Conservation (phyloP, 2,113 vertebrate species). For the Oncorhynchus keta region DNA sequence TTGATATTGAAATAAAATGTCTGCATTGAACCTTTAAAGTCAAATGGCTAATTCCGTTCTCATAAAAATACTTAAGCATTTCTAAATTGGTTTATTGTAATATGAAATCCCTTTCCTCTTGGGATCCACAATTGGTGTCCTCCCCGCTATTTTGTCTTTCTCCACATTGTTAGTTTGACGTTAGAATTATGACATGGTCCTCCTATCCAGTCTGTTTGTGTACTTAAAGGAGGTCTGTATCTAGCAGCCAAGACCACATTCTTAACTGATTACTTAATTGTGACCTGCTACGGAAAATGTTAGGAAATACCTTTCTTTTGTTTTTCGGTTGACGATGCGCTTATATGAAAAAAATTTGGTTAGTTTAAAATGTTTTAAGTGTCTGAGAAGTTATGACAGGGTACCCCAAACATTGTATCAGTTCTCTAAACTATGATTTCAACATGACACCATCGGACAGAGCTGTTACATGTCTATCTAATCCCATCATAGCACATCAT, state of each 20-base stretch:
- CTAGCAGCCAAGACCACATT: conserved; percentile 29
- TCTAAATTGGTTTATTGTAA: conserved; percentile 1
- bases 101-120: background rate
- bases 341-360: conserved; percentile 24
- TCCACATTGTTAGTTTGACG: conserved; percentile 12
- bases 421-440: conserved; percentile 7
- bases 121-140: conserved; percentile 6
- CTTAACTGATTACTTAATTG: conserved; percentile 4
- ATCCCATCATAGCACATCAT: conserved; percentile 5
- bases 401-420: conserved; percentile 38
- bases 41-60: conserved; percentile 4
- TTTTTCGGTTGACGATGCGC: background rate
- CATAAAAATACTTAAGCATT: conserved; percentile 18
- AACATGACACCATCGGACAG: conserved; percentile 20
- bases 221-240: conserved; percentile 4
- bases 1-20: too few relatives aligned
- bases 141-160: conserved; percentile 16
- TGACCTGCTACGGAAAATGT: conserved; percentile 16
- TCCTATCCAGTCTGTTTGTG: background rate
- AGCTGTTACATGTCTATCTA: background rate
- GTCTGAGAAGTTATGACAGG: conserved; percentile 57
- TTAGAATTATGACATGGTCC: conserved; percentile 17
- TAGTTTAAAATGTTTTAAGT: conserved; percentile 5
- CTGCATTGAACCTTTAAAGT: too few relatives aligned
- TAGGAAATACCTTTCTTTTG: conserved; percentile 6